Percentiles rank a stretch among this genome's conserved stretches.
Evolutionary conservation across 2,888 invertebrate genomes (phyloP).

Genomic region (Heliconius charithonia): DNA sequence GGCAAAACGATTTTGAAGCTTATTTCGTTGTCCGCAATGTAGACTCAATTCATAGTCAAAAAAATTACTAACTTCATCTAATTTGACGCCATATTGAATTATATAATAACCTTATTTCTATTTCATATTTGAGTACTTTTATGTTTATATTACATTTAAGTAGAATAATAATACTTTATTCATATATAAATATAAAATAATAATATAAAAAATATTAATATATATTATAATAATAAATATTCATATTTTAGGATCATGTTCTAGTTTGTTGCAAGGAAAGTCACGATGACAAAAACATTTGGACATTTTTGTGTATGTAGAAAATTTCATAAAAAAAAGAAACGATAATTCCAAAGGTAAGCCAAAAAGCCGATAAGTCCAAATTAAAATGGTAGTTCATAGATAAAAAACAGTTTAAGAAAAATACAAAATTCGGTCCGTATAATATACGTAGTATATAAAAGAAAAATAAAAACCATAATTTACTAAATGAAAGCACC

Average conservation of each 20-base stretch:
- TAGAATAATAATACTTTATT: conserved; percentile 8
- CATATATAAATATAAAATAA: conserved; percentile 3
- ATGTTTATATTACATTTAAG: conserved; percentile 10
- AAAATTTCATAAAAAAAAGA: not conserved
- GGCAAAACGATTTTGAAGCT: not conserved
- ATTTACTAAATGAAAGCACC: conserved; percentile 5
- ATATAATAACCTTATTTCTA: not conserved
- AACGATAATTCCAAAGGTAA: no score
- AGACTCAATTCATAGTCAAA: not conserved
- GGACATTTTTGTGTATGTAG: not conserved
- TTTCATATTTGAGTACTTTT: conserved; percentile 6
- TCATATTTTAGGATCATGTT: not conserved
- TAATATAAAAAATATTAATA: not conserved
- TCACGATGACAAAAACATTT: not conserved
- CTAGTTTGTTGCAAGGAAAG: not conserved
- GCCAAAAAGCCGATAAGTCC: no score
- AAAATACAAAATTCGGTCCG: not conserved
- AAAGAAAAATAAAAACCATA: not conserved
- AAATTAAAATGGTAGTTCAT: not conserved
- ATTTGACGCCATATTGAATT: not conserved
- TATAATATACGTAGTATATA: not conserved
- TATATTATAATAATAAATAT: not conserved
- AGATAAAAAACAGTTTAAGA: not conserved
- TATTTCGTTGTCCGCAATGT: no score
- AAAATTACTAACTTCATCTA: not conserved